Evolutionary conservation across 2,888 invertebrate genomes (phyloP).

Genomic region (Myopa tessellatipennis): DNA sequence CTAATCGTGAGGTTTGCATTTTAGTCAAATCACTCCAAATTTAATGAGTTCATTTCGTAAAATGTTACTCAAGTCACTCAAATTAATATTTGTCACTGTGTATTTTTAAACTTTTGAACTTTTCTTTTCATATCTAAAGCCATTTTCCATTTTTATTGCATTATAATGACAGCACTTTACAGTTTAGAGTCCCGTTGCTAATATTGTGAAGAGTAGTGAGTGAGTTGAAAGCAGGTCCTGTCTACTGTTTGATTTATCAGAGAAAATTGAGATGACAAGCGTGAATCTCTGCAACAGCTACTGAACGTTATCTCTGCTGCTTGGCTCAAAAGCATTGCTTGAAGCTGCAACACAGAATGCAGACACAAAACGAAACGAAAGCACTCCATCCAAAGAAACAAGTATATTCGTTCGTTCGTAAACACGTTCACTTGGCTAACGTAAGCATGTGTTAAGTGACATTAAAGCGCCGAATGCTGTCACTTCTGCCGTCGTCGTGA

Average conservation of each 20-base stretch:
- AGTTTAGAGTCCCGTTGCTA: no score
- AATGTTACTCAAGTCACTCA: not conserved
- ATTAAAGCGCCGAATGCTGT: not conserved
- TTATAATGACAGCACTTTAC: no score
- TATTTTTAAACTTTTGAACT: no score
- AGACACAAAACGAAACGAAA: not conserved
- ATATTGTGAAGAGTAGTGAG: not conserved
- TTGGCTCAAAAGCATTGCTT: no score
- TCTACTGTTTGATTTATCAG: slow-evolving; percentile 2
- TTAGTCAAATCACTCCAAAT: not conserved
- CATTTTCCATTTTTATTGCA: no score
- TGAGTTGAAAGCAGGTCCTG: not conserved
- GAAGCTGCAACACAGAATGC: not conserved
- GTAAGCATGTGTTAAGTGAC: not conserved
- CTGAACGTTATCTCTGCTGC: slow-evolving; percentile 11
- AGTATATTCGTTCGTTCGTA: no score
- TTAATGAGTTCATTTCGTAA: not conserved
- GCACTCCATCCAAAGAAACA: not conserved
- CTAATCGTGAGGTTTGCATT: not conserved
- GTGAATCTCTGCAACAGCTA: slow-evolving; percentile 1
- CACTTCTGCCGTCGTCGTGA: not conserved
- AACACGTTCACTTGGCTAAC: no score
- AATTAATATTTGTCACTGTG: not conserved
- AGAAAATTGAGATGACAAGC: slow-evolving; percentile 29
- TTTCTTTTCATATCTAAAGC: no score